Base-by-base conservation (phyloP, 1,140 invertebrate genomes). In the Drosophila insularis region DNA sequence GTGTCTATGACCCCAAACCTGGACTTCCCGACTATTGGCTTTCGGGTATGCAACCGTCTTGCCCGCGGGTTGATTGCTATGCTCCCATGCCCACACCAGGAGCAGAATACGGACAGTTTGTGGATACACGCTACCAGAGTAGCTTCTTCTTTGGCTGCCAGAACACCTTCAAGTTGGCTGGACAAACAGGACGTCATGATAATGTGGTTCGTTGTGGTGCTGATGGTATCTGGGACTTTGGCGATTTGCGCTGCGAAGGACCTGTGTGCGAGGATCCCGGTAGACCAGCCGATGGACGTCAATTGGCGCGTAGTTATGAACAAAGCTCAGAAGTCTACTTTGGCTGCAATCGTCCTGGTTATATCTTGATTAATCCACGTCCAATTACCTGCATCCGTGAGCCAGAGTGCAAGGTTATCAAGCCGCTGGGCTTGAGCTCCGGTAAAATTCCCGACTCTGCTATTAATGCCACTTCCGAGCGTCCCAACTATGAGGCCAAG, bases 91-190 rank as follows among this genome's bases (percentile, higher is more conserved):
- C 96, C 46, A 98, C 97, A 31, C 95, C 97, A n/a, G 98, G 98
- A 43, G 97, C 98, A 11, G 96, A 97, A 91, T 98, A 98, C 81
- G 97, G 97, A 7, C 94, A 96, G 91, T 97, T 96, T 78, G 92
- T 95, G 11, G 97, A 98, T 84, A 98, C 97, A 0, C 96, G 95
- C 91, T 98, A 96, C 84, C 96, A 98, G 91, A 97, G 97, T 27
- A 98, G 95, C 1, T 99, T 99, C 93, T 98, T 97, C 93, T 99
- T 99, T 90, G 97, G 97, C 37, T 99, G 98, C 91, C 97, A 99
- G 93, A 97, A 98, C 85, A 98, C 98, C 0, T 99, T 99, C 90
- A 98, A 97, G 86, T 92, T 99, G 21, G 97, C 97, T 27, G 98
- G 98, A 3, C 97, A 98, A 93, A 98, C 97, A 0, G 96, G 95